phyloP scores from a whole-genome alignment of 2,888 invertebrate species.

The Microctonus hyperodae region DNA sequence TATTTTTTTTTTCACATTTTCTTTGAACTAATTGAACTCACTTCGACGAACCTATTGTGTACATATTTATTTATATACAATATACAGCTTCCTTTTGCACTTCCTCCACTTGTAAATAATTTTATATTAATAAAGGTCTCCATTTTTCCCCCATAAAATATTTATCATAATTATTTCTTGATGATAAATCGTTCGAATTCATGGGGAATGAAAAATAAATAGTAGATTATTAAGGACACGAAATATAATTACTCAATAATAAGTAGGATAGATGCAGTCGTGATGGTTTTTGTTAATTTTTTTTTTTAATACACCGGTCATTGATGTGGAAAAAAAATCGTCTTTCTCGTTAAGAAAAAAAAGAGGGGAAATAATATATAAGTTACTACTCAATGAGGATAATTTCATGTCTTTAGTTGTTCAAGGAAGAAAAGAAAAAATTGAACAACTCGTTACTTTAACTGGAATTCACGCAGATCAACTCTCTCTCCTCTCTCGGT shows the following conservation, averaged over 20 bases:
- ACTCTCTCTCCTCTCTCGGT: conserved; percentile 26
- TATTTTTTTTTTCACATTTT: conserved; percentile 30
- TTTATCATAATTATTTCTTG: not conserved
- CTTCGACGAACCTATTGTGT: conserved; percentile 49
- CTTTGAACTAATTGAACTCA: conserved; percentile 50
- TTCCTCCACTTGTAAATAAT: no score
- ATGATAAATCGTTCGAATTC: no score
- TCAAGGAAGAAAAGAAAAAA: conserved; percentile 33
- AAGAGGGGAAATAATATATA: not conserved
- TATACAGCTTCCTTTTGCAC: conserved; percentile 9
- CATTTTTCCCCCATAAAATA: no score
- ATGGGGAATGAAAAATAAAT: no score
- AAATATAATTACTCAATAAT: not conserved
- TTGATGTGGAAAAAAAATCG: no score
- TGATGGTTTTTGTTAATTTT: not conserved
- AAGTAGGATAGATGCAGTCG: not conserved
- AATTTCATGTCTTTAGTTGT: not conserved
- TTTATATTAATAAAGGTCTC: no score
- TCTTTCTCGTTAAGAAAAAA: conserved; percentile 18
- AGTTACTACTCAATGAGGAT: not conserved
- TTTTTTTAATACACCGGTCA: conserved; percentile 7
- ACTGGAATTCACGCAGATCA: conserved; percentile 43
- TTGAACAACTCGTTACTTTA: conserved; percentile 50
- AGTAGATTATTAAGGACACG: not conserved
- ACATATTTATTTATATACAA: no score